Base-by-base conservation (phyloP, 2,888 invertebrate species). In the Stenolophus ochropezus region DNA sequence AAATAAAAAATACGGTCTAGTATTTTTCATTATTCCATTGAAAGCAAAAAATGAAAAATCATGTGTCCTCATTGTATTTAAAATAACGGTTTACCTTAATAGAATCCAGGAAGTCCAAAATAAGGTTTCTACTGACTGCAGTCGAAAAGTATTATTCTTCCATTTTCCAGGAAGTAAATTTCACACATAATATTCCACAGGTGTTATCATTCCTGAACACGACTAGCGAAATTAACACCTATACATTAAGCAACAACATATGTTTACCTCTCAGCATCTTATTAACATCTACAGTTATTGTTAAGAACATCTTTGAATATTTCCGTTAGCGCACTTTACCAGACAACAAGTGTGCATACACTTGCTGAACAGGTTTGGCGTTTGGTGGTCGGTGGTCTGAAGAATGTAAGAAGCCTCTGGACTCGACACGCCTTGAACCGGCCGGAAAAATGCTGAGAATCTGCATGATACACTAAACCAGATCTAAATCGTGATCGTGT, bases 341-440 rank as follows among this genome's bases (percentile, higher is more conserved):
- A 18, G 14, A 14, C 11, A 11, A 21, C 20, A 56, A 20, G 27
- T 61, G 16, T 69, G 27, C 65, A 69, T 69, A 33, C 65, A 33
- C 65, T 69, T 69, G 65, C 20, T 69, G 33, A 69, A 69, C 65
- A 69, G 65, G 65, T 69, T 69, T 69, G 27, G 6, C 23, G 23
- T n/a, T n/a, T n/a, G n/a, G n/a, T n/a, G n/a, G n/a, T n/a, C 1
- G 21, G 42, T 69, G 65, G 33, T 33, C 27, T 69, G 18, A 69
- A 69, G 65, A 69, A 69, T 69, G 27, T 69, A 33, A 69, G 18
- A 69, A 33, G 33, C 65, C 65, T 69, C 65, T 69, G 65, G 65
- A 11, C 33, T 42, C 33, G 33, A 42, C 65, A 16, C 65, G 6
- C 65, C 33, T 25, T 21, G 20, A 11, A 14, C 61, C 16, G 5